A percentile compares a stretch with the other conserved stretches of the same genome.
Conservation (phyloP, 2,113 vertebrate species). For the Montifringilla adamsi region DNA sequence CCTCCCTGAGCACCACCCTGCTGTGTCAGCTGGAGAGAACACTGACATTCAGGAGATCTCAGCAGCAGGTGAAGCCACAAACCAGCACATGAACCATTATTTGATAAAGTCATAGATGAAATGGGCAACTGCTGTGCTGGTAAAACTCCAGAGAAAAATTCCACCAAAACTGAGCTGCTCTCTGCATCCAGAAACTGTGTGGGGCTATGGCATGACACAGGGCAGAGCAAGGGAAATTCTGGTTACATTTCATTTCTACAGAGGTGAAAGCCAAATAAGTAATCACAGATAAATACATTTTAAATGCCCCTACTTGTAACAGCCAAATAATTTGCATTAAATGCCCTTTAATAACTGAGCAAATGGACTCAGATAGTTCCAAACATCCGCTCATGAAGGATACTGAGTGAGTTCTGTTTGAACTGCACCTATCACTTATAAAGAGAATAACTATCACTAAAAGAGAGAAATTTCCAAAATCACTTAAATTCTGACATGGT, state of each 20-base stretch:
- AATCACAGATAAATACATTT: neutral
- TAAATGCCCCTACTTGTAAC: neutral
- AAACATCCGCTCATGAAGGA: neutral
- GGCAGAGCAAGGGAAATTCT: neutral
- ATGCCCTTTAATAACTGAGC: neutral
- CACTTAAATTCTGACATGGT: neutral
- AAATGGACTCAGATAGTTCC: neutral
- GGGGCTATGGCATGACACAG: neutral
- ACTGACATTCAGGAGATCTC: neutral
- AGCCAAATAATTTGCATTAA: neutral
- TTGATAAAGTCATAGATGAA: neutral
- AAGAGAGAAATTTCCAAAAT: neutral
- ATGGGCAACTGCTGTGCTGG: neutral
- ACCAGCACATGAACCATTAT: neutral
- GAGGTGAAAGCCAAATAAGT: neutral
- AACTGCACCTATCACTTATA: neutral
- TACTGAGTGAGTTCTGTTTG: neutral
- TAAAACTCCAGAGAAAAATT: neutral
- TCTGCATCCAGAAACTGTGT: neutral
- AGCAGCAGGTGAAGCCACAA: constrained; percentile 1
- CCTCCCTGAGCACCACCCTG: rapidly evolving
- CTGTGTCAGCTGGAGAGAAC: neutral
- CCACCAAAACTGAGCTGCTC: neutral
- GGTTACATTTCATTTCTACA: neutral
- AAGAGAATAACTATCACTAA: neutral